Evolutionary conservation across 2,888 invertebrate species (phyloP).

Genomic region (Ophioninae sp.): DNA sequence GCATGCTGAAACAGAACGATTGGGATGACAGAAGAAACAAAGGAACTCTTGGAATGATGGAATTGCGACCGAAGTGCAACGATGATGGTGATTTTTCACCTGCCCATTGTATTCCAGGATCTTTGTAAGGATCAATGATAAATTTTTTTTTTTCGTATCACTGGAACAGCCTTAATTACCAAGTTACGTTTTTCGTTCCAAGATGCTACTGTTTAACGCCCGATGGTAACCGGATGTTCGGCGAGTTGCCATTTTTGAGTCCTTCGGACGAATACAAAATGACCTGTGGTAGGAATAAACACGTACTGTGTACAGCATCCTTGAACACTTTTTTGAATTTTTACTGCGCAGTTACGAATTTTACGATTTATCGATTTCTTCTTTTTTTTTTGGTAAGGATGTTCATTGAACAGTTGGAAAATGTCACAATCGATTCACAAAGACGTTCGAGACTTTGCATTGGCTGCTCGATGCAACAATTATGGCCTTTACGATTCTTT

Average conservation of each 20-base stretch:
- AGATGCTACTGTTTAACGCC: constrained; percentile 86
- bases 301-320: neutral
- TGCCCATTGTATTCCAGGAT: constrained; percentile 85
- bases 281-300: constrained; percentile 83
- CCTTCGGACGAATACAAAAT: constrained; percentile 79
- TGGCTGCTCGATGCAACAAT: constrained; percentile 83
- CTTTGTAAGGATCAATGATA: constrained; percentile 83
- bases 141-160: neutral
- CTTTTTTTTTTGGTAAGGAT: constrained; percentile 79
- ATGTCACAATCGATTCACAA: constrained; percentile 79
- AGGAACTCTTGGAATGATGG: constrained; percentile 83
- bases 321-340: constrained; percentile 1
- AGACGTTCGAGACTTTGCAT: constrained; percentile 79
- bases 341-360: neutral
- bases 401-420: constrained; percentile 83
- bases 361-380: neutral
- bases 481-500: constrained; percentile 87
- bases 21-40: constrained; percentile 82
- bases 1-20: constrained; percentile 76
- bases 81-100: constrained; percentile 84
- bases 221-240: constrained; percentile 86
- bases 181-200: constrained; percentile 29
- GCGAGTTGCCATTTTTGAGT: constrained; percentile 83
- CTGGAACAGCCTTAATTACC: neutral
- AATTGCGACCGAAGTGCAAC: constrained; percentile 84